A percentile compares a stretch with the other conserved stretches of the same genome.
phyloP scores from a whole-genome alignment of 2,888 invertebrate genomes.

The Ormyrus thymus region DNA sequence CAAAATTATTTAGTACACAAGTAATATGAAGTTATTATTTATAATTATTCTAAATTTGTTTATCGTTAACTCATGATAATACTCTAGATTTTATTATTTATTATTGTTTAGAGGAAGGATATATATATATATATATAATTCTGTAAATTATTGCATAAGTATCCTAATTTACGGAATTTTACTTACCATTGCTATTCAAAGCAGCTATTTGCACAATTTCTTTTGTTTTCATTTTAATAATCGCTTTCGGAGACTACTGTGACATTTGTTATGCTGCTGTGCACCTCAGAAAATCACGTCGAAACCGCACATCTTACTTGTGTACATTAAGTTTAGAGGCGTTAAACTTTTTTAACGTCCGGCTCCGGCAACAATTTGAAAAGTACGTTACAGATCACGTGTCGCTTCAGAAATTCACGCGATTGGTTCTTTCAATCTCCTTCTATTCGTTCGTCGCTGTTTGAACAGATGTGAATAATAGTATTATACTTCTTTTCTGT shows the following conservation, averaged over 20 bases:
- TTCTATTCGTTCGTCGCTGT: too few species aligned
- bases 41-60: neutral
- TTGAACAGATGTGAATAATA: too few species aligned
- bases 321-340: neutral
- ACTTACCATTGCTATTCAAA: conserved; percentile 29
- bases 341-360: conserved; percentile 38
- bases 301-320: conserved; percentile 6
- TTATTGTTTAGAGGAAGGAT: neutral
- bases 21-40: neutral
- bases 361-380: conserved; percentile 38
- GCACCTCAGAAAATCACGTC: neutral
- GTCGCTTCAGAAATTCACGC: neutral
- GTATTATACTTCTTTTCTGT: too few species aligned
- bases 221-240: conserved; percentile 47
- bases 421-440: conserved; percentile 14
- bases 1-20: neutral
- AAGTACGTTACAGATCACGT: conserved; percentile 49
- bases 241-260: conserved; percentile 9
- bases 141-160: neutral
- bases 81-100: neutral
- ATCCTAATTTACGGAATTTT: neutral
- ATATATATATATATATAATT: neutral
- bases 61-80: neutral
- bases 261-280: conserved; percentile 3
- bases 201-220: conserved; percentile 14